Evolutionary conservation across 2,888 invertebrate species (phyloP).

Genomic region (Galeopsomyia nigrocyanea): DNA sequence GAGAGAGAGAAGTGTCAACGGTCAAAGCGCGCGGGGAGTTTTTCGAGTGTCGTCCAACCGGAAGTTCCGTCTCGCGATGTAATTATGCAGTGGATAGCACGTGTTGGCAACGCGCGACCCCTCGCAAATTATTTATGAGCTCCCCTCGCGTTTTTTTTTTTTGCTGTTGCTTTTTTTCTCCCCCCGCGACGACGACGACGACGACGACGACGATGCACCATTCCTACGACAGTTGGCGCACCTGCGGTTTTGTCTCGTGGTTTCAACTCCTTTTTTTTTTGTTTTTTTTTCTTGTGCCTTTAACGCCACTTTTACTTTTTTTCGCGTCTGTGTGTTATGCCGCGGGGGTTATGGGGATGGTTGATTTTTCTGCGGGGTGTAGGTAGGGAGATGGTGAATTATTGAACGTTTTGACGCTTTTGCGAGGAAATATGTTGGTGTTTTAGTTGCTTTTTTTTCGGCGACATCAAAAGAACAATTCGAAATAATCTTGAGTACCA

Average conservation of each 20-base stretch:
- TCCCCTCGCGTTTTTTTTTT: constrained; percentile 61
- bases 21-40: too few relatives aligned
- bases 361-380: too few relatives aligned
- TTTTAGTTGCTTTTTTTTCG: too few relatives aligned
- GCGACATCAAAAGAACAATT: too few relatives aligned
- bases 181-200: constrained; percentile 17
- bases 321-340: background rate
- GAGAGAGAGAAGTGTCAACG: too few relatives aligned
- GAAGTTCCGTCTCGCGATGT: constrained; percentile 51
- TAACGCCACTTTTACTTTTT: background rate
- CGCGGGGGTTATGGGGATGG: too few relatives aligned
- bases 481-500: too few relatives aligned
- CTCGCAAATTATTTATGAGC: constrained; percentile 67
- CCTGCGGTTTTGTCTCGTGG: constrained; percentile 21
- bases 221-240: constrained; percentile 42
- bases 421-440: too few relatives aligned
- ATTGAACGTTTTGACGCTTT: too few relatives aligned
- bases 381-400: too few relatives aligned
- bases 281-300: too few relatives aligned
- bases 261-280: too few relatives aligned
- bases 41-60: background rate
- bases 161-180: constrained; percentile 2
- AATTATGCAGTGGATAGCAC: constrained; percentile 59
- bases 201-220: constrained; percentile 15
- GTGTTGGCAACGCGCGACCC: constrained; percentile 58